A percentile compares a stretch with the other conserved stretches of the same genome.
Conservation (phyloP, 2,888 invertebrate genomes). For the Platerodrilus igneus region DNA sequence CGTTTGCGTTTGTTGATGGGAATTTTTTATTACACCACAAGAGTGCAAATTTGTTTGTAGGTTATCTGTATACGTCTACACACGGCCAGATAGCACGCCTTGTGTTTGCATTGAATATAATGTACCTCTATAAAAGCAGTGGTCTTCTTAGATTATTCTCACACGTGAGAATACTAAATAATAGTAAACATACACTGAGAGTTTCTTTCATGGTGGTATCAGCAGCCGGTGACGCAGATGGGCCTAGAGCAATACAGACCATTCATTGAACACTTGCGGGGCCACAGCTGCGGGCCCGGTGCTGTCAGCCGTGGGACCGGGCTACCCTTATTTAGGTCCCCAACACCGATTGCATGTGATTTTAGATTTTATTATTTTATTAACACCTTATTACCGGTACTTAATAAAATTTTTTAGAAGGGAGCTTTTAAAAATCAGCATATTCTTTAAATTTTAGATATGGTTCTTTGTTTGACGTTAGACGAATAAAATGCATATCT, state of each 20-base stretch:
- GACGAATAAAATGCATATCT: too few species aligned
- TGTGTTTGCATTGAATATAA: too few species aligned
- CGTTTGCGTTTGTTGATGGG: too few species aligned
- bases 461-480: too few species aligned
- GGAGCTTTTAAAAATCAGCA: too few species aligned
- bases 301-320: slow-evolving; percentile 34
- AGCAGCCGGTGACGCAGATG: slow-evolving; percentile 23
- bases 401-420: too few species aligned
- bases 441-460: too few species aligned
- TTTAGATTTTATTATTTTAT: slow-evolving; percentile 22
- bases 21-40: too few species aligned
- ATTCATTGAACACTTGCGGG: slow-evolving; percentile 42
- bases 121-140: too few species aligned
- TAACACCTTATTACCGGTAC: slow-evolving; percentile 16
- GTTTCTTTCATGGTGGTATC: slow-evolving; percentile 26
- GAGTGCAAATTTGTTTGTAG: too few species aligned
- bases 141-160: not conserved
- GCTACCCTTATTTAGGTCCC: slow-evolving; percentile 31
- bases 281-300: slow-evolving; percentile 40
- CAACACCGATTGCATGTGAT: slow-evolving; percentile 29
- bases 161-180: slow-evolving; percentile 22
- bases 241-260: slow-evolving; percentile 30
- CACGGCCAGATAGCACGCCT: too few species aligned
- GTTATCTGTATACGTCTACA: too few species aligned
- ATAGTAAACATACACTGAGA: slow-evolving; percentile 22